These are phyloP conservation scores for Cotesia chilonis DNA, from an alignment of 1,140 invertebrate genomes.

Conservation along the genomic window DNA sequence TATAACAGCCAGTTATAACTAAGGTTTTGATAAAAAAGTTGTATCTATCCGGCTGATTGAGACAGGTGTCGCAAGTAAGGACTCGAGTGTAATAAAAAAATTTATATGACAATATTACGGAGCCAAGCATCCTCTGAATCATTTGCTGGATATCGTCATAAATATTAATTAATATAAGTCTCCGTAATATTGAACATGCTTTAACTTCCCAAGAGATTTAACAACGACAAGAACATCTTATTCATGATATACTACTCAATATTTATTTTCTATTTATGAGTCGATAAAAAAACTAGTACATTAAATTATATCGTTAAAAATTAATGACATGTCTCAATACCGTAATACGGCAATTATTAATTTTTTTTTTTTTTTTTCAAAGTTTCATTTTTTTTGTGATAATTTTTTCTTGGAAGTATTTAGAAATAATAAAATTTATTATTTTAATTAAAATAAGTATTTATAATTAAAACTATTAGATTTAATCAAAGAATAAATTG, in stretches of 20 bases:
- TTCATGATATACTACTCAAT: slow-evolving; percentile 26
- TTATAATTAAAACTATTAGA: background rate
- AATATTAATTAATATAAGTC: slow-evolving; percentile 39
- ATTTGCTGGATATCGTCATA: slow-evolving; percentile 34
- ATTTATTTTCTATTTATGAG: slow-evolving; percentile 16
- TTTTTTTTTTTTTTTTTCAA: too few species aligned
- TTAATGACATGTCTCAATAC: background rate
- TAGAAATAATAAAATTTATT: background rate
- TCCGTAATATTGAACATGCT: slow-evolving; percentile 29
- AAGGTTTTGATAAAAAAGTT: too few species aligned
- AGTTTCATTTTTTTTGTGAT: background rate
- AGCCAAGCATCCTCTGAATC: background rate
- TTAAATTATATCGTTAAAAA: slow-evolving; percentile 3
- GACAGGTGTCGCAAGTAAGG: slow-evolving; percentile 26
- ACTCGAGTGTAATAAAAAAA: slow-evolving; percentile 31
- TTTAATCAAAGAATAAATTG: slow-evolving; percentile 8
- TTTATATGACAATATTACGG: slow-evolving; percentile 3
- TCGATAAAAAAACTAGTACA: background rate
- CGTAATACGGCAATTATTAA: too few species aligned
- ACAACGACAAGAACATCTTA: slow-evolving; percentile 5
- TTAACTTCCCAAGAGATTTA: slow-evolving; percentile 19
- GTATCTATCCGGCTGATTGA: background rate
- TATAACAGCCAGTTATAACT: too few species aligned
- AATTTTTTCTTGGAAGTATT: background rate
- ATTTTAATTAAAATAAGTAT: background rate